Conservation (phyloP, 2,113 vertebrate species). For the Microtus pennsylvanicus region DNA sequence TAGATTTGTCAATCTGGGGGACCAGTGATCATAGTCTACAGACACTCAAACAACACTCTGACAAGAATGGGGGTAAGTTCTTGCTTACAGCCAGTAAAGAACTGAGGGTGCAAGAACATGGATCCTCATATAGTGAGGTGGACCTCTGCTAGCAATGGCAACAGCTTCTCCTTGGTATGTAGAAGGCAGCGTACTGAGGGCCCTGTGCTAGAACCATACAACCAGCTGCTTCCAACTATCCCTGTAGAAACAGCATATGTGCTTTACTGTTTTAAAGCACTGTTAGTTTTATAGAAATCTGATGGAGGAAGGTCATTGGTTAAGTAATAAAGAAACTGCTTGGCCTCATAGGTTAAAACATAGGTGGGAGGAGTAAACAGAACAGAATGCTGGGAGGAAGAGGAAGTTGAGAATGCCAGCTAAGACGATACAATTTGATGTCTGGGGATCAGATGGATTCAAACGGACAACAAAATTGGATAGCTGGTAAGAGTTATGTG, state of each 20-base stretch:
- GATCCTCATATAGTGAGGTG: neutral
- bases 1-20: neutral
- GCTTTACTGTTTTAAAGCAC: no score
- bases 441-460: neutral
- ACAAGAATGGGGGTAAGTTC: neutral
- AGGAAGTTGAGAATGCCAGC: conserved; percentile 4
- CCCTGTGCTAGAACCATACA: neutral
- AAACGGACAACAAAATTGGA: neutral
- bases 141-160: neutral
- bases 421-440: neutral
- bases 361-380: no score
- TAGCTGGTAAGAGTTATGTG: neutral
- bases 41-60: neutral
- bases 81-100: neutral
- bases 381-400: no score
- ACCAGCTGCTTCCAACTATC: no score
- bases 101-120: neutral
- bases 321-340: no score
- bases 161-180: neutral
- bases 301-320: no score
- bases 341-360: no score
- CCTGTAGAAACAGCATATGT: no score
- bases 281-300: no score
- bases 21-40: neutral
- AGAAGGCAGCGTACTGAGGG: neutral